Conservation (phyloP, 1,140 invertebrate genomes). For the Dendrolimus kikuchii region DNA sequence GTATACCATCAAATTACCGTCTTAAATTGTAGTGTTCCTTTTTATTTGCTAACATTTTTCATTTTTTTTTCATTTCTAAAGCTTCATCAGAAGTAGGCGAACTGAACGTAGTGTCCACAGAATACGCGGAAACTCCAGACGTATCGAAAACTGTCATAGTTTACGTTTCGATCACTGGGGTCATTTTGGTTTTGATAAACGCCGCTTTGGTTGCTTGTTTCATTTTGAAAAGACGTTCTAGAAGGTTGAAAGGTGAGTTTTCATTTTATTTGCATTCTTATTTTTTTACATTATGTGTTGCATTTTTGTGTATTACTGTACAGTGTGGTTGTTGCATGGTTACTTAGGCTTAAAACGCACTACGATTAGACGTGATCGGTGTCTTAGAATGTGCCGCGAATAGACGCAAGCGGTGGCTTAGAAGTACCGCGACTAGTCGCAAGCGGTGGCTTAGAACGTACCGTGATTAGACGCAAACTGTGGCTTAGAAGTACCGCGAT, state of each 20-base stretch:
- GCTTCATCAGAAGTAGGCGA: slow-evolving; percentile 68
- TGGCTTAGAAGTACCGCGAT: no score
- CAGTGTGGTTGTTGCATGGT: no score
- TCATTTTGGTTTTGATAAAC: slow-evolving; percentile 85
- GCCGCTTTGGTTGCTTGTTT: slow-evolving; percentile 88
- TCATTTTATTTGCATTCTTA: slow-evolving; percentile 26
- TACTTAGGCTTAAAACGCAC: no score
- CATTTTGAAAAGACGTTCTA: slow-evolving; percentile 82
- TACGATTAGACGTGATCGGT: no score
- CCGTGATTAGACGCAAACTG: no score
- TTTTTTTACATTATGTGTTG: slow-evolving; percentile 12
- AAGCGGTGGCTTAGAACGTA: no score
- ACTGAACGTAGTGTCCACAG: slow-evolving; percentile 77
- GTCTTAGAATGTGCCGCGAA: no score
- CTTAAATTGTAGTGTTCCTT: slow-evolving; percentile 3
- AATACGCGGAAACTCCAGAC: slow-evolving; percentile 75
- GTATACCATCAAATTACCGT: no score
- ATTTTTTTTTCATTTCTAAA: slow-evolving; percentile 65
- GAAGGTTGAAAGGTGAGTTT: slow-evolving; percentile 76
- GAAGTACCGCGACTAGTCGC: no score
- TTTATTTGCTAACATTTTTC: slow-evolving; percentile 61
- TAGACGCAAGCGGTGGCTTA: no score
- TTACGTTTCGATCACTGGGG: slow-evolving; percentile 84
- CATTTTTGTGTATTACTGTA: slow-evolving; percentile 3
- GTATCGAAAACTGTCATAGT: slow-evolving; percentile 83